These are phyloP conservation scores for Fregetta grallaria DNA, from an alignment of 2,113 vertebrate genomes.

Conservation along the genomic window DNA sequence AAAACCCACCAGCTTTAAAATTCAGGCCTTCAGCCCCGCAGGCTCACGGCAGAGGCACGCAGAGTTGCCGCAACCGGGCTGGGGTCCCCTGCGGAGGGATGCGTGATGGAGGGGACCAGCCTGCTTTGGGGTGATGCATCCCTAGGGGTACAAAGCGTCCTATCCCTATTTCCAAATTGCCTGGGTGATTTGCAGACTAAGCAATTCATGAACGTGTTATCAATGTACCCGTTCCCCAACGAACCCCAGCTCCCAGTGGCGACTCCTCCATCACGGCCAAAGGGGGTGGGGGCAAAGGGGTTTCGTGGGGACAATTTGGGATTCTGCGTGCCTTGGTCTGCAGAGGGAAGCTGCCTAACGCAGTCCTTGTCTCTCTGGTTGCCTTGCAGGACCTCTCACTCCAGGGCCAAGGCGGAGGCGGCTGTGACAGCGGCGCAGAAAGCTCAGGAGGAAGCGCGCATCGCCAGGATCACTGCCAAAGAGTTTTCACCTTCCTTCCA, in stretches of 20 bases:
- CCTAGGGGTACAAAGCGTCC: not conserved
- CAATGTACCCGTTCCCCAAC: accelerated
- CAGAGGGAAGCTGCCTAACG: not conserved
- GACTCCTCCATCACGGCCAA: accelerated
- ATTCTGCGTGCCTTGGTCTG: accelerated
- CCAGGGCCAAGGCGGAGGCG: slow-evolving; percentile 91
- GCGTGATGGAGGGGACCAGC: not conserved
- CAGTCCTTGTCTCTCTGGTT: not conserved
- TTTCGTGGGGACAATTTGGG: accelerated
- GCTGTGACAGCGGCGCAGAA: slow-evolving; percentile 90
- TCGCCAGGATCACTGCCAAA: slow-evolving; percentile 96
- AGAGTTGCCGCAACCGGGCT: not conserved
- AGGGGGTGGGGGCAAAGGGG: accelerated
- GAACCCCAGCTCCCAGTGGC: accelerated
- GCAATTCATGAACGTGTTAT: accelerated
- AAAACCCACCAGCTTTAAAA: not conserved
- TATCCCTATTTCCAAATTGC: accelerated
- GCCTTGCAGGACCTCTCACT: slow-evolving; percentile 89
- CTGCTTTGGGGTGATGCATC: not conserved
- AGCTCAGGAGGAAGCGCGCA: slow-evolving; percentile 89
- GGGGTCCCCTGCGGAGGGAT: not conserved
- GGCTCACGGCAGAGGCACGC: accelerated
- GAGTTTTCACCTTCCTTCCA: slow-evolving; percentile 97
- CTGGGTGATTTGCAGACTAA: not conserved
- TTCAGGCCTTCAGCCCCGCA: not conserved